Evolutionary conservation across 1,140 invertebrate species (phyloP).

Genomic region (Drosophila quadrilineata): DNA sequence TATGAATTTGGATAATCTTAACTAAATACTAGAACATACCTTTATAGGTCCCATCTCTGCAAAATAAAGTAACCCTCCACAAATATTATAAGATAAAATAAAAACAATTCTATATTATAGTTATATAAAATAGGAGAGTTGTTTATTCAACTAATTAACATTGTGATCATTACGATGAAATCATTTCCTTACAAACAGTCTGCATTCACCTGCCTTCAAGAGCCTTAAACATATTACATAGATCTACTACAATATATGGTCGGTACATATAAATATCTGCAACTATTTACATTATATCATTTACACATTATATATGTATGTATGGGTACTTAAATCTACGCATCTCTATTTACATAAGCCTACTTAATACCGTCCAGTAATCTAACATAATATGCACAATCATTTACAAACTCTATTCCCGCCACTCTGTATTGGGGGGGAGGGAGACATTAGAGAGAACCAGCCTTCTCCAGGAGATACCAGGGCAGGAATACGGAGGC

Average conservation of each 20-base stretch:
- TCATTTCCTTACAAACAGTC: conserved; percentile 28
- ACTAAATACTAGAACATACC: too few relatives aligned
- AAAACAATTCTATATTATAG: neutral
- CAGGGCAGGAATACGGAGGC: conserved; percentile 82
- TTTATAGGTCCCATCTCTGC: too few relatives aligned
- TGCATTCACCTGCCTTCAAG: conserved; percentile 18
- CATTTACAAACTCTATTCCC: neutral
- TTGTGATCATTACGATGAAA: conserved; percentile 46
- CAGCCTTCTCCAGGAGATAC: conserved; percentile 81
- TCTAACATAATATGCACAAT: conserved; percentile 10
- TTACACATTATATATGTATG: conserved; percentile 30
- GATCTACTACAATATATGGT: conserved; percentile 54
- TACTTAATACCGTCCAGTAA: conserved; percentile 63
- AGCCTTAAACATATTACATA: conserved; percentile 21
- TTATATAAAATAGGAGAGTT: conserved; percentile 3
- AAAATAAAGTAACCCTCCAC: too few relatives aligned
- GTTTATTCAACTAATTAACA: conserved; percentile 52
- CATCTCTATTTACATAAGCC: conserved; percentile 56
- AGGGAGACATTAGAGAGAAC: conserved; percentile 31
- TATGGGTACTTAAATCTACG: conserved; percentile 44
- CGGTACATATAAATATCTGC: conserved; percentile 9
- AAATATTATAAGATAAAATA: neutral
- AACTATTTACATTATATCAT: conserved; percentile 56
- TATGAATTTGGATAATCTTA: too few relatives aligned
- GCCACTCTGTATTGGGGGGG: neutral